Conservation (phyloP, 2,888 invertebrate genomes). For the Clivina fossor region DNA sequence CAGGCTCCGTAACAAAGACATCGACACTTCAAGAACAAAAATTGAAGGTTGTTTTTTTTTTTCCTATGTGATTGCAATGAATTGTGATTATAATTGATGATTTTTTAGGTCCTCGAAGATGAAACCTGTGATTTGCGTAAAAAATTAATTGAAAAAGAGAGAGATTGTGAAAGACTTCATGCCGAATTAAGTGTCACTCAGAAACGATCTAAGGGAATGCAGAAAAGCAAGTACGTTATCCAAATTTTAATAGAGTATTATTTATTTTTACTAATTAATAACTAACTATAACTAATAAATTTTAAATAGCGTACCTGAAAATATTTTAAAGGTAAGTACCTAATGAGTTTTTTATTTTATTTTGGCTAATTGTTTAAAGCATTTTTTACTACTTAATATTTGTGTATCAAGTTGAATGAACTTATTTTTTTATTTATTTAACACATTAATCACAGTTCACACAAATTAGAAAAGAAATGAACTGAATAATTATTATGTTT, state of each 20-base stretch:
- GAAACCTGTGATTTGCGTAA: slow-evolving; percentile 74
- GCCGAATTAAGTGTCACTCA: slow-evolving; percentile 67
- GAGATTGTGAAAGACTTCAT: slow-evolving; percentile 75
- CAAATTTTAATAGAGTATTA: too few relatives aligned
- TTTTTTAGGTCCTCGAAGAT: slow-evolving; percentile 64
- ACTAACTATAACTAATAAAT: too few relatives aligned
- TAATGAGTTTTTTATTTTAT: too few relatives aligned
- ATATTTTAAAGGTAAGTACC: too few relatives aligned
- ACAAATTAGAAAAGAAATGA: slow-evolving; percentile 45
- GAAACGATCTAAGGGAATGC: slow-evolving; percentile 61
- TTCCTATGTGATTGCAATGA: too few relatives aligned
- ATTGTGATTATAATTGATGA: neutral
- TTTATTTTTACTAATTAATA: too few relatives aligned
- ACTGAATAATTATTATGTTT: slow-evolving; percentile 4
- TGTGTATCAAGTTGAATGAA: too few relatives aligned
- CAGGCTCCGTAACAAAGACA: slow-evolving; percentile 48
- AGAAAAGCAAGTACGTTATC: slow-evolving; percentile 64
- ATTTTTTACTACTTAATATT: too few relatives aligned
- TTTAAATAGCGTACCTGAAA: too few relatives aligned
- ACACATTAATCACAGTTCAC: neutral
- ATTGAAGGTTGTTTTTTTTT: slow-evolving; percentile 67
- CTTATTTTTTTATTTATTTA: too few relatives aligned
- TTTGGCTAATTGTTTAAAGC: too few relatives aligned
- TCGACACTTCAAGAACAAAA: slow-evolving; percentile 66
- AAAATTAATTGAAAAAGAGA: slow-evolving; percentile 79